phyloP scores from a whole-genome alignment of 2,797 vertebrate species.

The Chaunax sp. region DNA sequence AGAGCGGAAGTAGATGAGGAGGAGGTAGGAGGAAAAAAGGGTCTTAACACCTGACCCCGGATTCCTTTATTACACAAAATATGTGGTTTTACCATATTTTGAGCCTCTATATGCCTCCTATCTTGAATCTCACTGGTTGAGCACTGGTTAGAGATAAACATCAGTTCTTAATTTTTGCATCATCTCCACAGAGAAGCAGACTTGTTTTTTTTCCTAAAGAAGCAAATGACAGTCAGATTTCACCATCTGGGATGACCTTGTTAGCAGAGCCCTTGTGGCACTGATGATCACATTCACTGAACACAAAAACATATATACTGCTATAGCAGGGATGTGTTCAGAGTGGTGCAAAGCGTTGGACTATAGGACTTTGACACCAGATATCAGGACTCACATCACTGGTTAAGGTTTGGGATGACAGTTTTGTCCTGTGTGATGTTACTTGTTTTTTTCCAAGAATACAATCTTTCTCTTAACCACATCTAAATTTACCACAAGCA shows the following conservation, averaged over 20 bases:
- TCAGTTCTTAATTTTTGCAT: constrained; percentile 26
- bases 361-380: no score
- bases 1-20: constrained; percentile 49
- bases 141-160: constrained; percentile 17
- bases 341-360: no score
- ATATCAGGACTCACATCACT: background rate
- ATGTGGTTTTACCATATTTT: constrained; percentile 64
- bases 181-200: constrained; percentile 19
- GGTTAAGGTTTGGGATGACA: background rate
- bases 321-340: background rate
- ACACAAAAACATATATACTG: background rate
- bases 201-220: constrained; percentile 22
- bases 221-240: constrained; percentile 13
- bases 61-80: constrained; percentile 51
- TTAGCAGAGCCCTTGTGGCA: constrained; percentile 1
- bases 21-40: constrained; percentile 16
- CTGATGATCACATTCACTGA: constrained; percentile 4
- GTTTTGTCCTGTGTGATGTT: background rate
- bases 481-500: background rate
- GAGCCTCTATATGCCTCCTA: constrained; percentile 33
- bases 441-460: background rate
- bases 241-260: background rate
- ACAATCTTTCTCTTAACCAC: background rate
- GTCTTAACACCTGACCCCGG: constrained; percentile 48
- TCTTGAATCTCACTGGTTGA: constrained; percentile 21